These are phyloP conservation scores for Pheosia gnoma DNA, from an alignment of 2,888 invertebrate species.

Conservation along the genomic window DNA sequence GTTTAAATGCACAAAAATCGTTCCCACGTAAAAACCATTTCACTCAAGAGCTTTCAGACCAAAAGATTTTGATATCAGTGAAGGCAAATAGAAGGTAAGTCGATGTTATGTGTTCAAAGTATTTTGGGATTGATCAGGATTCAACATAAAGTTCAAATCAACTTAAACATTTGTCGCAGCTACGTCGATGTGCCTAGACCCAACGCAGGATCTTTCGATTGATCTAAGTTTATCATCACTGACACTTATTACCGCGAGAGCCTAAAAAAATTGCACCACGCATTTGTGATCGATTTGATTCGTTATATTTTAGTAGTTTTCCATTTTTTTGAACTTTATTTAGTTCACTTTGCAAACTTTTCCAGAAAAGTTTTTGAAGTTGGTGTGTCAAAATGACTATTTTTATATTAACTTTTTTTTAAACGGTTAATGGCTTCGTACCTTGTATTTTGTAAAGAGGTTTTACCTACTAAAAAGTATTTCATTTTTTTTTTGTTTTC, in stretches of 20 bases:
- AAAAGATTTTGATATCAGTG: slow-evolving; percentile 61
- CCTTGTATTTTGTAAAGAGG: slow-evolving; percentile 20
- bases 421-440: slow-evolving; percentile 23
- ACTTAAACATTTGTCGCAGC: slow-evolving; percentile 7
- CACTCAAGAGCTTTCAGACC: slow-evolving; percentile 83
- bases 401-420: slow-evolving; percentile 38
- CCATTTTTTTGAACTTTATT: slow-evolving; percentile 39
- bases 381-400: slow-evolving; percentile 54
- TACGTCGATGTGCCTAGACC: slow-evolving; percentile 9
- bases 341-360: slow-evolving; percentile 50
- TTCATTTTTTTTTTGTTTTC: slow-evolving; percentile 1
- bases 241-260: slow-evolving; percentile 26
- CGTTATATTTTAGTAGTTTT: slow-evolving; percentile 23
- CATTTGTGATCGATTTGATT: slow-evolving; percentile 33
- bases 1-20: slow-evolving; percentile 82
- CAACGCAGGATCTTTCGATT: background rate
- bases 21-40: slow-evolving; percentile 85
- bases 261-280: slow-evolving; percentile 44
- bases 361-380: slow-evolving; percentile 51
- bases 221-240: background rate
- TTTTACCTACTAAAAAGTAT: slow-evolving; percentile 7
- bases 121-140: slow-evolving; percentile 29
- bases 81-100: slow-evolving; percentile 33
- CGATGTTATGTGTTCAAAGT: slow-evolving; percentile 14
- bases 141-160: slow-evolving; percentile 13